A percentile compares a stretch with the other conserved stretches of the same genome.
phyloP scores from a whole-genome alignment of 1,140 invertebrate genomes.

The Aricia agestis region DNA sequence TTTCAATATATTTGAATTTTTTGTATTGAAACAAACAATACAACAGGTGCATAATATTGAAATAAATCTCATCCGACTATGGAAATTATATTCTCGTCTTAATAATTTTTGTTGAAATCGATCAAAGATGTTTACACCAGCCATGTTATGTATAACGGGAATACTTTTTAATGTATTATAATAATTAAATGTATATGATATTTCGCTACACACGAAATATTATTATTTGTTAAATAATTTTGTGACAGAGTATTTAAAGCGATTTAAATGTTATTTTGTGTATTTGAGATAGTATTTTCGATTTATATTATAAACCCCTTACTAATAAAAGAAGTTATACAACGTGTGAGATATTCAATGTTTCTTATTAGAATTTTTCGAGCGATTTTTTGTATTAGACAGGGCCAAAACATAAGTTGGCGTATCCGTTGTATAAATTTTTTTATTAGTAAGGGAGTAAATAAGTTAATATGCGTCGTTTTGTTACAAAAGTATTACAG shows the following conservation, averaged over 20 bases:
- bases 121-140: too few species aligned
- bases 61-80: too few species aligned
- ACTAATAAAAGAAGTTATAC: too few species aligned
- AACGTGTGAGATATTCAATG: too few species aligned
- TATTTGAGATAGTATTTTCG: conserved; percentile 10
- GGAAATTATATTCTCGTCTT: too few species aligned
- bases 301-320: not conserved
- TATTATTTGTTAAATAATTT: conserved; percentile 2
- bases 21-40: not conserved
- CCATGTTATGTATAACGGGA: too few species aligned
- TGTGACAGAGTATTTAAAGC: conserved; percentile 13
- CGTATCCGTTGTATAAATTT: too few species aligned
- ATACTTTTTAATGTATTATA: not conserved
- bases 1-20: not conserved
- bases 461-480: not conserved
- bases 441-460: not conserved
- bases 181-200: not conserved
- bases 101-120: too few species aligned
- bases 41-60: not conserved
- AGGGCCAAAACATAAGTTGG: too few species aligned
- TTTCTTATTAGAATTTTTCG: too few species aligned
- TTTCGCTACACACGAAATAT: not conserved
- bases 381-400: too few species aligned
- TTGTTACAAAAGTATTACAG: not conserved
- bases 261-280: conserved; percentile 10